Evolutionary conservation across 2,888 invertebrate species (phyloP).

Genomic region (Callyntrura guangdongensis): DNA sequence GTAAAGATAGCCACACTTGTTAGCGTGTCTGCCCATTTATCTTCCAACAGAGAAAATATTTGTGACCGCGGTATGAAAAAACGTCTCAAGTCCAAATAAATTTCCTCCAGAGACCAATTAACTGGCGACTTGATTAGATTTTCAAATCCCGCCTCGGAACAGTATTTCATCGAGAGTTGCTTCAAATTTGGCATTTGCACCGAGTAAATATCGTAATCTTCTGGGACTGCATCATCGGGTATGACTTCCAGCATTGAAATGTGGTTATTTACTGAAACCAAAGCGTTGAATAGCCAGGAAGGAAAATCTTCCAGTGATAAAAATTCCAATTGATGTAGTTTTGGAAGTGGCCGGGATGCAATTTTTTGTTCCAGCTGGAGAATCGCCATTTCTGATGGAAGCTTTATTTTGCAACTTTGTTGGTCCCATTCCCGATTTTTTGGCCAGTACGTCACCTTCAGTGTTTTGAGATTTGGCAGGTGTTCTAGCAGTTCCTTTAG

Average conservation of each 20-base stretch:
- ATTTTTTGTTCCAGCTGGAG: too few species aligned
- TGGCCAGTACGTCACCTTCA: too few species aligned
- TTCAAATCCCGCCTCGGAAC: neutral
- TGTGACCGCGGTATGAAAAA: neutral
- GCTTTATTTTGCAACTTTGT: too few species aligned
- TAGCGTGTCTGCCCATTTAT: neutral
- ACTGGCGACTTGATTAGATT: neutral
- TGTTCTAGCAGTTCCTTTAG: too few species aligned
- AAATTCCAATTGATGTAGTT: neutral
- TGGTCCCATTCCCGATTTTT: neutral
- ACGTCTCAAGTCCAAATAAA: neutral
- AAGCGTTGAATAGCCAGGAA: neutral
- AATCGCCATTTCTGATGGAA: neutral
- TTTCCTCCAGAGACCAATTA: neutral
- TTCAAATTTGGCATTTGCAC: neutral
- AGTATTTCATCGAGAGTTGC: neutral
- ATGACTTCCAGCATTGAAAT: neutral
- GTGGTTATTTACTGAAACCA: neutral
- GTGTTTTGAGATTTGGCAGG: too few species aligned
- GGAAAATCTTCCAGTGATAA: neutral
- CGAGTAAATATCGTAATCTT: neutral
- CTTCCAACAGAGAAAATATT: neutral
- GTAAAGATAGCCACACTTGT: neutral
- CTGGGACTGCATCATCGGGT: neutral
- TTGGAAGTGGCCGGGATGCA: too few species aligned